Evolutionary conservation across 2,888 invertebrate genomes (phyloP).

Genomic region (Eudiplozoon nipponicum): DNA sequence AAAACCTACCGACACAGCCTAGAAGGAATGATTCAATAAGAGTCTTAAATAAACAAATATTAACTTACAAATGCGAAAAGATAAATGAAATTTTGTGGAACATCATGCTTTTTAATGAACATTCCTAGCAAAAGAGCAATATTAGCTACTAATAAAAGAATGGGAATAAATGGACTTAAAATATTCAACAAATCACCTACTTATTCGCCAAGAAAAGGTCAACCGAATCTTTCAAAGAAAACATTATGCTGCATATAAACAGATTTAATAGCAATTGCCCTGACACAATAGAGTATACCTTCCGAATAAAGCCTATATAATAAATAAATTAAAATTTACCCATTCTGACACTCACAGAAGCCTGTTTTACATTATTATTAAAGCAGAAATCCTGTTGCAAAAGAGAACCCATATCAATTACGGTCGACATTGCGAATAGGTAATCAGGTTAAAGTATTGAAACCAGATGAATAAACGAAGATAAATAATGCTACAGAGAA

Average conservation of each 20-base stretch:
- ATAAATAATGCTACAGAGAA: no score
- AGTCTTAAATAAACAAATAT: conserved; percentile 9
- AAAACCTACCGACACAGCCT: not conserved
- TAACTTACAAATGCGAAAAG: conserved; percentile 41
- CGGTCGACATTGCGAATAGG: no score
- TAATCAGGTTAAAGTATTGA: no score
- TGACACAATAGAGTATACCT: conserved; percentile 49
- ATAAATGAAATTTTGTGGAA: conserved; percentile 46
- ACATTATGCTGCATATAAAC: conserved; percentile 24
- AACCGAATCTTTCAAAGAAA: conserved; percentile 24
- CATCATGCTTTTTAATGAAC: conserved; percentile 41
- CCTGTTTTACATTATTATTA: no score
- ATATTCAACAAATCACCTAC: conserved; percentile 5
- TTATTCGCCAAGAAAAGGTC: not conserved
- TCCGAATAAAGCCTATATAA: conserved; percentile 39
- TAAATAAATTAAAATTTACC: conserved; percentile 7
- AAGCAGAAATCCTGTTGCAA: no score
- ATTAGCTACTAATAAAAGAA: no score
- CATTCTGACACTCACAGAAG: no score
- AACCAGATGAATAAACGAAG: no score
- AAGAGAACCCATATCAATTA: no score
- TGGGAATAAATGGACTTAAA: no score
- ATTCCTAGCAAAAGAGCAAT: conserved; percentile 9
- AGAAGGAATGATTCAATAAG: conserved; percentile 5
- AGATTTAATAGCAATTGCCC: conserved; percentile 42